Base-by-base conservation (phyloP, 2,888 invertebrate genomes). In the Agrilus mali region DNA sequence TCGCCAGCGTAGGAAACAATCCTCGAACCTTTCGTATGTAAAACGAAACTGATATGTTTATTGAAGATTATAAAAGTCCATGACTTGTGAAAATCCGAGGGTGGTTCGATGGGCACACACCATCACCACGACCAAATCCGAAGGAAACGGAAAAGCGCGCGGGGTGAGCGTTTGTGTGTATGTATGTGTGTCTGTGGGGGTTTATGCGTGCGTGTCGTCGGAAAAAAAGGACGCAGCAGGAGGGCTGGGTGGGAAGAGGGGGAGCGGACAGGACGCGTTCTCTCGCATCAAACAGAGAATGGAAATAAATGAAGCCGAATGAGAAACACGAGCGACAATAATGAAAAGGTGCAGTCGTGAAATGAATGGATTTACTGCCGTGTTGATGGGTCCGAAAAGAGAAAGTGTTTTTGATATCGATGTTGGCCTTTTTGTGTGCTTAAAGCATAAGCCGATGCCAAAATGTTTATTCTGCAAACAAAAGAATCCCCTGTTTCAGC, bases 31-130 rank as follows among this genome's bases (percentile, higher is more conserved):
- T 64, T 64, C 63, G 61, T 63, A 64, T 66, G 65, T 60, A 64
- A 65, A 65, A 60, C 60, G 60, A 60, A 61, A 61, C 62, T 62
- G 65, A 64, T 65, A 64, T 63, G 61, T 64, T 65, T 63, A 63
- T 64, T 58, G 63, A 52, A 56, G 64, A 65, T 65, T 65, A 66
- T 66, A 66, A 66, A 66, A 66, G 58, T 66, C 60, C 64, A 67
- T 67, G 66, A 65, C 63, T 65, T 66, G 67, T 66, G 63, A 66
- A 66, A 67, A 66, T 66, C 56, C 55, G 64, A 65, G 65, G 65
- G 27, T 10, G 10, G 27, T 2, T 27, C 2, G 27, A 27, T 6
- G 4, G 20, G 20, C 20, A 20, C 20, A 20, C 5, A 20, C 6
- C 20, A 20, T 20, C 20, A 20, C 20, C 20, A 20, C 20, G 20